Base-by-base conservation (phyloP, 1,140 invertebrate genomes). In the Paramacrobiotus metropolitanus region DNA sequence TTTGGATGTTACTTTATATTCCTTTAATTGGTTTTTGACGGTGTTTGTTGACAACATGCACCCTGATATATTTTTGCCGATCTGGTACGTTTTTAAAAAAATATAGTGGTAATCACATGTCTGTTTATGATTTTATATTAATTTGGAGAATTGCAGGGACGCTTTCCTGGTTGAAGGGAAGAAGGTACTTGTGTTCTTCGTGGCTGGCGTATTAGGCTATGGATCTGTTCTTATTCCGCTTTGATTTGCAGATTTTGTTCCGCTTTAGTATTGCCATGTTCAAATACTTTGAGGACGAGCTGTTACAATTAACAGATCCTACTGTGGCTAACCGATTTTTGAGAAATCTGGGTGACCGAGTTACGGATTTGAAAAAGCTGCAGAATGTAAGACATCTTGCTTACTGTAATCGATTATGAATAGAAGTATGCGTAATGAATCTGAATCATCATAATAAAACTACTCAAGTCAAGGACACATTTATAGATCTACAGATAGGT, bases 21-120 rank as follows among this genome's bases (percentile, higher is more conserved):
- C 77, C 2, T 77, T 80, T 64, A 77, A 75, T 67, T 80, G 78
- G 78, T 80, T 80, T 69, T 67, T 80, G 2, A 80, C 79, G 21
- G 65, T 79, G 21, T 80, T 78, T 70, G 76, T 80, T 21, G 78
- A 80, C 66, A 75, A 73, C 62, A 70, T 80, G 31, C 75, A 74
- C 2, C 70, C 73, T 21, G 70, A 74, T 30, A 73, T 75, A 28
- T 79, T 77, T 67, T 71, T 80, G 20, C 69, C 72, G 29, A 75
- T 80, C 24, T 80, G 79, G 77, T 40, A 40, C 34, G n/a, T n/a
- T n/a, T n/a, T n/a, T n/a, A n/a, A n/a, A n/a, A n/a, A n/a, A n/a
- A n/a, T n/a, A n/a, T n/a, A n/a, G n/a, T n/a, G n/a, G n/a, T n/a
- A n/a, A n/a, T n/a, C n/a, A n/a, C n/a, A n/a, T n/a, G n/a, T n/a